Evolutionary conservation across 1,140 invertebrate genomes (phyloP).

Genomic region (Megalopta genalis): DNA sequence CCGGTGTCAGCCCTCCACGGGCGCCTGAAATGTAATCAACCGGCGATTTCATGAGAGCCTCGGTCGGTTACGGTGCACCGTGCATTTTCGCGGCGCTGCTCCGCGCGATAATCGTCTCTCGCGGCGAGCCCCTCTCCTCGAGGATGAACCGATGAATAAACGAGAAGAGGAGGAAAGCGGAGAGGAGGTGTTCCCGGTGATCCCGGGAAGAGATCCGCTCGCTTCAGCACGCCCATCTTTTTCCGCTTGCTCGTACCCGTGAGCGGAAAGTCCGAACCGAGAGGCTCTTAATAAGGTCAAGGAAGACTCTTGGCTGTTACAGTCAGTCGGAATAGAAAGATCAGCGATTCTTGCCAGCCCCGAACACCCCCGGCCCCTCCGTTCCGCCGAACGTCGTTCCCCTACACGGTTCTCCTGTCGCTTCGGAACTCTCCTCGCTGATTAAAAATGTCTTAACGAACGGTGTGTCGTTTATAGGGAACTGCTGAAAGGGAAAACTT

Average conservation of each 20-base stretch:
- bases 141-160: no score
- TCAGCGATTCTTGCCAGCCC: constrained; percentile 49
- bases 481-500: constrained; percentile 35
- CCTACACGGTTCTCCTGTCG: constrained; percentile 6
- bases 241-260: neutral
- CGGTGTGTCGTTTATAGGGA: constrained; percentile 34
- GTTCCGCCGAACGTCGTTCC: neutral
- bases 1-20: neutral
- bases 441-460: constrained; percentile 72
- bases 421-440: constrained; percentile 32
- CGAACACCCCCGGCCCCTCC: no score
- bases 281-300: constrained; percentile 51
- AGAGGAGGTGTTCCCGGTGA: neutral
- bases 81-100: constrained; percentile 28
- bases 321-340: constrained; percentile 55
- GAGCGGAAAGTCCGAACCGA: constrained; percentile 24
- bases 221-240: constrained; percentile 8
- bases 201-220: constrained; percentile 4
- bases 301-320: constrained; percentile 27
- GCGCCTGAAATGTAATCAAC: constrained; percentile 33
- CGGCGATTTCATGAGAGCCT: constrained; percentile 30
- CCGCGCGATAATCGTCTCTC: constrained; percentile 38
- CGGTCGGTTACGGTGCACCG: constrained; percentile 2
- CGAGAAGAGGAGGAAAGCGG: neutral
- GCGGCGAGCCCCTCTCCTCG: no score